Evolutionary conservation across 2,113 vertebrate genomes (phyloP).

Genomic region (Clinocottus analis): DNA sequence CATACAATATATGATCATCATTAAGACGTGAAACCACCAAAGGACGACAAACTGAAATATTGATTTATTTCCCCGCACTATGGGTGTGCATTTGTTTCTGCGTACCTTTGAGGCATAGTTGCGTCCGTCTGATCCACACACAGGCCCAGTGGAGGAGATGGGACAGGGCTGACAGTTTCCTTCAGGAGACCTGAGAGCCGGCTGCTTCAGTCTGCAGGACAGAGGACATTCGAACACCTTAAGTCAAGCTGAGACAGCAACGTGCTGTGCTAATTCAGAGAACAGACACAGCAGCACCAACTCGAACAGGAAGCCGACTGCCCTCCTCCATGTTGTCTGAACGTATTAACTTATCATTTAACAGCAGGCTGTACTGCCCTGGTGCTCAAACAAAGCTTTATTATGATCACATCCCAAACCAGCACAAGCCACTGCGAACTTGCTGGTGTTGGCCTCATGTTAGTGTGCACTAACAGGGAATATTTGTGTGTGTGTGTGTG

Average conservation of each 20-base stretch:
- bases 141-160: slow-evolving; percentile 85
- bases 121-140: slow-evolving; percentile 96
- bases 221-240: slow-evolving; percentile 39
- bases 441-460: slow-evolving; percentile 26
- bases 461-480: slow-evolving; percentile 1
- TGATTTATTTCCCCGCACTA: no score
- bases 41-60: no score
- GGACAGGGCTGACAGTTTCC: slow-evolving; percentile 93
- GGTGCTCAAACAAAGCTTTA: slow-evolving; percentile 51
- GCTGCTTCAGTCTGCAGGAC: slow-evolving; percentile 90
- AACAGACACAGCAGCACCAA: slow-evolving; percentile 24
- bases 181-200: slow-evolving; percentile 85
- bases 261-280: slow-evolving; percentile 38
- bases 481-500: neutral
- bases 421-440: neutral
- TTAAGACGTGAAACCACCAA: neutral
- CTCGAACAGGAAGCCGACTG: slow-evolving; percentile 36
- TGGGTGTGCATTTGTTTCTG: neutral
- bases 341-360: slow-evolving; percentile 66
- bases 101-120: slow-evolving; percentile 95
- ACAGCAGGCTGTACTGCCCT: slow-evolving; percentile 44
- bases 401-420: slow-evolving; percentile 19
- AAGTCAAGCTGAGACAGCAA: slow-evolving; percentile 44
- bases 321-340: slow-evolving; percentile 44
- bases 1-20: neutral